A percentile compares a stretch with the other conserved stretches of the same genome.
phyloP scores from a whole-genome alignment of 2,797 vertebrate species.

The Chlorospingus flavigularis region DNA sequence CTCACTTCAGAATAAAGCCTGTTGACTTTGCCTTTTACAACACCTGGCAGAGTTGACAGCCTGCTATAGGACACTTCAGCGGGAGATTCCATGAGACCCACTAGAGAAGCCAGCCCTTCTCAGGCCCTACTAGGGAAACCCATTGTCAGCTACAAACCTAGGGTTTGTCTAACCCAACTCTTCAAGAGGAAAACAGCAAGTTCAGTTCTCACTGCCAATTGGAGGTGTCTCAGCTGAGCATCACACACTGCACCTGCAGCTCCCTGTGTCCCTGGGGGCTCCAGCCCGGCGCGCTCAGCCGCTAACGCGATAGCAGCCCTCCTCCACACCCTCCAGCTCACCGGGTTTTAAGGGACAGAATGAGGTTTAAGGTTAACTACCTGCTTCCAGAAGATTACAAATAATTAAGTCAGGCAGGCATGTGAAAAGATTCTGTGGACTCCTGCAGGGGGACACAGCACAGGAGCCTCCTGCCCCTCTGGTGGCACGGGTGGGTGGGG shows the following conservation, averaged over 20 bases:
- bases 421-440: neutral
- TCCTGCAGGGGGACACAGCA: neutral
- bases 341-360: neutral
- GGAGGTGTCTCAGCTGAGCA: neutral
- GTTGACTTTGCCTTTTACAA: neutral
- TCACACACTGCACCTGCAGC: neutral
- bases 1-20: neutral
- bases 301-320: neutral
- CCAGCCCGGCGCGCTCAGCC: neutral
- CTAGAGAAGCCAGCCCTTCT: neutral
- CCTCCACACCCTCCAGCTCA: neutral
- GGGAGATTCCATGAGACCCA: neutral
- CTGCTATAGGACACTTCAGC: neutral
- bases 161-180: neutral
- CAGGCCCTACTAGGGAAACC: neutral
- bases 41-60: neutral
- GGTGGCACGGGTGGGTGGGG: fast-evolving
- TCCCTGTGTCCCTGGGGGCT: neutral
- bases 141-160: neutral
- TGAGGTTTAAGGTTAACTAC: slow-evolving; percentile 1
- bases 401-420: neutral
- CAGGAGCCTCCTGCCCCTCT: neutral
- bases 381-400: slow-evolving; percentile 9
- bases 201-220: neutral
- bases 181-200: neutral